phyloP scores from a whole-genome alignment of 2,113 vertebrate genomes.

The Oxyura jamaicensis region DNA sequence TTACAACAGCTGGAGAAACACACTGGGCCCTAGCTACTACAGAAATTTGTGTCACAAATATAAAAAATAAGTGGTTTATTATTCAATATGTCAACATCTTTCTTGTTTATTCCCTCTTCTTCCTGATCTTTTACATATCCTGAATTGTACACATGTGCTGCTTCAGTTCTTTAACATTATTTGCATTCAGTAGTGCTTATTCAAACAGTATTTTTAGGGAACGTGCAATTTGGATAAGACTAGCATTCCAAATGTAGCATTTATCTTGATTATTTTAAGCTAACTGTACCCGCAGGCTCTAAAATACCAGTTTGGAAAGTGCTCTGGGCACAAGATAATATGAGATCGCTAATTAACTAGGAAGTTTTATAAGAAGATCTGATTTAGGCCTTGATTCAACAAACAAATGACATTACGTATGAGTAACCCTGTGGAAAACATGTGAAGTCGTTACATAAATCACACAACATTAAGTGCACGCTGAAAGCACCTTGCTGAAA shows the following conservation, averaged over 20 bases:
- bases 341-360: slow-evolving; percentile 47
- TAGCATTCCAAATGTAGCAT: slow-evolving; percentile 50
- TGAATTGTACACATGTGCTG: neutral
- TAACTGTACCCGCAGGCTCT: slow-evolving; percentile 57
- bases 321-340: slow-evolving; percentile 31
- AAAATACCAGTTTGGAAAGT: slow-evolving; percentile 45
- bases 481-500: slow-evolving; percentile 57
- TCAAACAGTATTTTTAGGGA: slow-evolving; percentile 53
- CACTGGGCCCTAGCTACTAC: neutral
- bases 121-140: neutral
- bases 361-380: slow-evolving; percentile 47
- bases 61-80: slow-evolving; percentile 1
- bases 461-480: neutral
- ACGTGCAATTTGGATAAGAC: slow-evolving; percentile 45
- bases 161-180: slow-evolving; percentile 23
- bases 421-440: slow-evolving; percentile 39
- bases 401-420: slow-evolving; percentile 34
- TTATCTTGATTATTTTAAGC: slow-evolving; percentile 54
- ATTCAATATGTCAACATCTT: neutral
- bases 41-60: neutral
- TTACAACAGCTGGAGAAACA: slow-evolving; percentile 17
- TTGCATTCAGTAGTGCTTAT: slow-evolving; percentile 34
- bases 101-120: neutral
- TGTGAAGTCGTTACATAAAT: slow-evolving; percentile 46
- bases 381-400: slow-evolving; percentile 37